Evolutionary conservation across 2,888 invertebrate species (phyloP).

Genomic region (Coremacera marginata): DNA sequence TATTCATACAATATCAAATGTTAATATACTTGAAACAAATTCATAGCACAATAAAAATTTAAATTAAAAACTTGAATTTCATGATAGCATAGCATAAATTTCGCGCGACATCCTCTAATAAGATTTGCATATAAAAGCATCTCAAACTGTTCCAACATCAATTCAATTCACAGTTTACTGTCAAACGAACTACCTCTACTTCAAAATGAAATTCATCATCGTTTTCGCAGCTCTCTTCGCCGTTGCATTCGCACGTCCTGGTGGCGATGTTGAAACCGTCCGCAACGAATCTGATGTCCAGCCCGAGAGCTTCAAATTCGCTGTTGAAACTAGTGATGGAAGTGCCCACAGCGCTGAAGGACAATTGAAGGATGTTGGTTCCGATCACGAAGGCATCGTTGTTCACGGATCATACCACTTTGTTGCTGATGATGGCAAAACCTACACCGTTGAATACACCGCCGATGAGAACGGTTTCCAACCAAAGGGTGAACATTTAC

Average conservation of each 20-base stretch:
- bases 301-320: slow-evolving; percentile 71
- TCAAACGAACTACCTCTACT: background rate
- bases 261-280: slow-evolving; percentile 52
- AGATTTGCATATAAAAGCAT: too few relatives aligned
- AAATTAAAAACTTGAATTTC: too few relatives aligned
- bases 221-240: slow-evolving; percentile 60
- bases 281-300: slow-evolving; percentile 71
- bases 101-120: too few relatives aligned
- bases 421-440: slow-evolving; percentile 71
- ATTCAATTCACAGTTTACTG: background rate
- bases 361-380: slow-evolving; percentile 69
- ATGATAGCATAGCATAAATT: too few relatives aligned
- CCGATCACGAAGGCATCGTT: slow-evolving; percentile 69
- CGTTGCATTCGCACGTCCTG: slow-evolving; percentile 55
- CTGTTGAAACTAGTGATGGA: slow-evolving; percentile 62
- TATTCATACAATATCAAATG: too few relatives aligned
- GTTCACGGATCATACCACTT: slow-evolving; percentile 70
- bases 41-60: too few relatives aligned
- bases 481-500: slow-evolving; percentile 68
- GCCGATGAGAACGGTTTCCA: slow-evolving; percentile 61
- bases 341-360: slow-evolving; percentile 70
- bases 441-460: slow-evolving; percentile 70
- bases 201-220: slow-evolving; percentile 61
- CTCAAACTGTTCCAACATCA: too few relatives aligned
- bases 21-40: too few relatives aligned